Evolutionary conservation across 2,888 invertebrate genomes (phyloP).

Genomic region (Athalia rosae): DNA sequence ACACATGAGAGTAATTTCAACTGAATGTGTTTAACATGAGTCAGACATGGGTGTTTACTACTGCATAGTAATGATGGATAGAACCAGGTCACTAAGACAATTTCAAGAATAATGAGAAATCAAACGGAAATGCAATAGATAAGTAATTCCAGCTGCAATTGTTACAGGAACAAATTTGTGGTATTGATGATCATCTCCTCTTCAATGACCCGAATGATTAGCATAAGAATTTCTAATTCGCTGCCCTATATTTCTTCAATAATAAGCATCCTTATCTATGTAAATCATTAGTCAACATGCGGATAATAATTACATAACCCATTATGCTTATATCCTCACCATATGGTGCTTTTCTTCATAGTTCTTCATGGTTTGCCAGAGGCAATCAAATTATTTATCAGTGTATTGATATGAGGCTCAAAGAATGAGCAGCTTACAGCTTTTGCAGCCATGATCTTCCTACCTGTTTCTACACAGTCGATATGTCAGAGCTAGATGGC

Average conservation of each 20-base stretch:
- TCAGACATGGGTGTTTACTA: too few relatives aligned
- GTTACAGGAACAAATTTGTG: slow-evolving; percentile 40
- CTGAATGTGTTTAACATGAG: not conserved
- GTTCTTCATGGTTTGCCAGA: slow-evolving; percentile 43
- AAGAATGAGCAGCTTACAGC: slow-evolving; percentile 56
- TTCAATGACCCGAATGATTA: too few relatives aligned
- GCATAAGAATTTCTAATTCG: not conserved
- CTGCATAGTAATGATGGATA: too few relatives aligned
- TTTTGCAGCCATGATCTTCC: slow-evolving; percentile 65
- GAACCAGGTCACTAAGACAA: too few relatives aligned
- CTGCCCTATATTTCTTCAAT: slow-evolving; percentile 17
- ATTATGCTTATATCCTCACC: slow-evolving; percentile 49
- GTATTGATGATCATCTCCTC: not conserved
- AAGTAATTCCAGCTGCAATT: not conserved
- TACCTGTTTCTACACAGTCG: slow-evolving; percentile 55
- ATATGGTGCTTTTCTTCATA: slow-evolving; percentile 44
- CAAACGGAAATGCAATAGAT: not conserved
- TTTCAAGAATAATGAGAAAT: not conserved
- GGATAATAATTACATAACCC: slow-evolving; percentile 16
- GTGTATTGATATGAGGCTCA: slow-evolving; percentile 53
- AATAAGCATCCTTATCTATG: slow-evolving; percentile 23
- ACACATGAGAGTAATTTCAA: not conserved
- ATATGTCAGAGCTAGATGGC: slow-evolving; percentile 57
- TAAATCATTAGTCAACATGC: not conserved
- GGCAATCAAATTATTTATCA: slow-evolving; percentile 48